phyloP scores from a whole-genome alignment of 2,888 invertebrate species.

The Phoronis australis region DNA sequence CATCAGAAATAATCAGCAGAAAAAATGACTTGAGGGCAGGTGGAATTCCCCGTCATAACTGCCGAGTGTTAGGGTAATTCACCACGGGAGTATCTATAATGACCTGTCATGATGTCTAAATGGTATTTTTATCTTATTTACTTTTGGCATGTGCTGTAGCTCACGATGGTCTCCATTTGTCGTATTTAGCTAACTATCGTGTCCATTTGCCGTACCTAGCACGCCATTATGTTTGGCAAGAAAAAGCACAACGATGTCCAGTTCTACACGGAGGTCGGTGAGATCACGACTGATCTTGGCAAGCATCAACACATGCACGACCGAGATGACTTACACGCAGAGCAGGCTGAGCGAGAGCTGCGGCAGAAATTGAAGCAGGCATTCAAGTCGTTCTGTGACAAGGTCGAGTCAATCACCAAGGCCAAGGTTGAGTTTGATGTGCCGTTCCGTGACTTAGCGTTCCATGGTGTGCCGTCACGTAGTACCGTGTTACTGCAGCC shows the following conservation, averaged over 20 bases:
- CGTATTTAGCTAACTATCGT: no score
- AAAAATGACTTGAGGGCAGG: no score
- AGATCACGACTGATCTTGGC: conserved; percentile 97
- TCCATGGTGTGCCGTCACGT: conserved; percentile 94
- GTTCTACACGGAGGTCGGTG: conserved; percentile 99
- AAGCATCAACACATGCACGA: conserved; percentile 99
- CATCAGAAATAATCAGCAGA: no score
- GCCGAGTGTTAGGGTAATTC: no score
- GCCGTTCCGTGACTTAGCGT: conserved; percentile 96
- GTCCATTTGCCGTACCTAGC: no score
- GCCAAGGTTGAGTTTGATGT: conserved; percentile 97
- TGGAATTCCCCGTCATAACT: no score
- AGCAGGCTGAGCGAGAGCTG: conserved; percentile 95
- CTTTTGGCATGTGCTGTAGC: no score
- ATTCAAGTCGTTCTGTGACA: conserved; percentile 97
- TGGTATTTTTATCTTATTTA: no score
- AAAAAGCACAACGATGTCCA: conserved; percentile 99
- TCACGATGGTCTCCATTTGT: no score
- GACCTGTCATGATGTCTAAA: no score
- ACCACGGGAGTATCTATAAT: no score
- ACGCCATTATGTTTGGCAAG: conserved; percentile 99
- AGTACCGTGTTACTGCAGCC: conserved; percentile 94
- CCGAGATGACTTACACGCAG: conserved; percentile 95
- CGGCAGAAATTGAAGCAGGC: conserved; percentile 94
- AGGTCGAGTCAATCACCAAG: conserved; percentile 91